A percentile compares a stretch with the other conserved stretches of the same genome.
phyloP scores from a whole-genome alignment of 1,140 invertebrate species.

The Heliconius hermathena region DNA sequence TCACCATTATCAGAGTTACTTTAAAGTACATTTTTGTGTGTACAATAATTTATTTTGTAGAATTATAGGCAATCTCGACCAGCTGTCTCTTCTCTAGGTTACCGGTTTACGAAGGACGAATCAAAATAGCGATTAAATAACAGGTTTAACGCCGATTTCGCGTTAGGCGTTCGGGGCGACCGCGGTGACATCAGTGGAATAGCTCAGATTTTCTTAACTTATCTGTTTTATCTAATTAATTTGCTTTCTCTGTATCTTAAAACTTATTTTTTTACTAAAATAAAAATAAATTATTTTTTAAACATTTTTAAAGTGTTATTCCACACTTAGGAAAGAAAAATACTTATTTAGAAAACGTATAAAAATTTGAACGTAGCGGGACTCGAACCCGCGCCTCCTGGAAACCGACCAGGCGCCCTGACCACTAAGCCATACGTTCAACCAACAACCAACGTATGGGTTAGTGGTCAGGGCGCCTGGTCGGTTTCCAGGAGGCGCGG shows the following conservation, averaged over 20 bases:
- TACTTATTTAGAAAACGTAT: too few relatives aligned
- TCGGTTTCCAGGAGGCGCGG: too few relatives aligned
- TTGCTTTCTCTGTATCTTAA: conserved; percentile 24
- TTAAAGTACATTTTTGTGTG: conserved; percentile 20
- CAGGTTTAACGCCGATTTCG: conserved; percentile 42
- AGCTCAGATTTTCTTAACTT: neutral
- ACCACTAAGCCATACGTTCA: too few relatives aligned
- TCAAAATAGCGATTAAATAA: conserved; percentile 47
- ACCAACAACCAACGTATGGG: too few relatives aligned
- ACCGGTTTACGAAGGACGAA: conserved; percentile 54
- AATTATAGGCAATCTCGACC: conserved; percentile 37
- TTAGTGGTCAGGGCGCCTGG: too few relatives aligned
- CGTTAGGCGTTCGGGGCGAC: neutral
- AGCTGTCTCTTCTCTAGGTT: conserved; percentile 60
- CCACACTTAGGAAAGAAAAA: too few relatives aligned
- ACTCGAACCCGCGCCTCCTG: too few relatives aligned
- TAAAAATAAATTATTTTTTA: too few relatives aligned
- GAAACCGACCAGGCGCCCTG: too few relatives aligned
- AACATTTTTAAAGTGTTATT: too few relatives aligned
- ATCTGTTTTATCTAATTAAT: neutral
- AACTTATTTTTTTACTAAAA: neutral
- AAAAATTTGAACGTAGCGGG: too few relatives aligned
- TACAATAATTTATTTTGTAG: conserved; percentile 15
- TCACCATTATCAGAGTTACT: neutral
- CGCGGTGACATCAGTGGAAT: neutral